phyloP scores from a whole-genome alignment of 2,888 invertebrate genomes.

The Listrodromus nycthemerus region DNA sequence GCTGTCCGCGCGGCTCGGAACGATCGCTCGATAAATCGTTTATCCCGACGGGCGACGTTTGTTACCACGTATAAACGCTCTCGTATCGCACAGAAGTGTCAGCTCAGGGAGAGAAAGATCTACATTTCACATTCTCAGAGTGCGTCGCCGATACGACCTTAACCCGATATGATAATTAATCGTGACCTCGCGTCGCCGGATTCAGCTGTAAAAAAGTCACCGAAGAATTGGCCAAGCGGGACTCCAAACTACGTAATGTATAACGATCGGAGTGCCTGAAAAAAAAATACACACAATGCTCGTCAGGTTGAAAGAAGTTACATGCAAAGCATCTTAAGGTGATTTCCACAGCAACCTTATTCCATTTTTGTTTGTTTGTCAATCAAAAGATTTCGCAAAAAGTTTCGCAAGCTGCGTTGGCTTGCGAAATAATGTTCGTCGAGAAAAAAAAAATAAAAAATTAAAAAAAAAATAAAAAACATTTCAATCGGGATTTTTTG shows the following conservation, averaged over 20 bases:
- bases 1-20: too few species aligned
- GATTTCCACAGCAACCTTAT: background rate
- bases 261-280: slow-evolving; percentile 12
- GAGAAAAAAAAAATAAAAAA: background rate
- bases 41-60: background rate
- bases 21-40: too few species aligned
- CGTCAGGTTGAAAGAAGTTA: slow-evolving; percentile 21
- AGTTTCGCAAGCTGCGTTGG: too few species aligned
- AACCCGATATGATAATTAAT: slow-evolving; percentile 61
- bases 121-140: slow-evolving; percentile 36
- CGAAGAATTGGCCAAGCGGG: slow-evolving; percentile 37
- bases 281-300: slow-evolving; percentile 3
- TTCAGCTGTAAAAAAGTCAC: slow-evolving; percentile 11
- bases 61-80: background rate
- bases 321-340: slow-evolving; percentile 30
- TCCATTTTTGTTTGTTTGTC: background rate
- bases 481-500: background rate
- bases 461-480: background rate
- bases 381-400: background rate
- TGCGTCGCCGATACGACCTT: slow-evolving; percentile 40
- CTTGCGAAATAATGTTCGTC: background rate
- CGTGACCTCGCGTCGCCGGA: slow-evolving; percentile 47
- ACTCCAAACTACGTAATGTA: slow-evolving; percentile 35
- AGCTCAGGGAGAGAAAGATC: slow-evolving; percentile 32
- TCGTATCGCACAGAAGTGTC: background rate